Evolutionary conservation across 2,797 vertebrate species (phyloP).

Genomic region (Chaenodraco wilsoni): DNA sequence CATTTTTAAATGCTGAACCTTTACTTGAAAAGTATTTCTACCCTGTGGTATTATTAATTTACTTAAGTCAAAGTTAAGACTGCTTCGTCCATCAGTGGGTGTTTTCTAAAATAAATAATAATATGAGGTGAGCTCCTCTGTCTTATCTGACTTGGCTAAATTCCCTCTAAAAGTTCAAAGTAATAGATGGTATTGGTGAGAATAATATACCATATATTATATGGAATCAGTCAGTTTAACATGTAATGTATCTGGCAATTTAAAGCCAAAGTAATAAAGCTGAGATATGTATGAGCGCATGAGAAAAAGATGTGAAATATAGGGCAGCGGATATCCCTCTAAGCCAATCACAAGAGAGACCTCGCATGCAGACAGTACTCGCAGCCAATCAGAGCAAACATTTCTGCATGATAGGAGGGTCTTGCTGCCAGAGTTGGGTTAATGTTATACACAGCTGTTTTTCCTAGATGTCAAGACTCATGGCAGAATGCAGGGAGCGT

Average conservation of each 20-base stretch:
- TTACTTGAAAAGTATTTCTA: no score
- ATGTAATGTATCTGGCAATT: slow-evolving; percentile 37
- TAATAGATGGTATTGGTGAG: neutral
- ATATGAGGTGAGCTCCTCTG: neutral
- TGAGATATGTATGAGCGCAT: slow-evolving; percentile 63
- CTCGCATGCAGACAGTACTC: slow-evolving; percentile 34
- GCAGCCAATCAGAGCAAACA: slow-evolving; percentile 63
- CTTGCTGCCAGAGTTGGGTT: slow-evolving; percentile 57
- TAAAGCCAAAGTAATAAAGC: slow-evolving; percentile 49
- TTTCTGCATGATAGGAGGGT: slow-evolving; percentile 39
- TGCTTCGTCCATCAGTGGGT: no score
- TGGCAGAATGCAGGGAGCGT: slow-evolving; percentile 32
- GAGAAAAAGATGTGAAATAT: slow-evolving; percentile 60
- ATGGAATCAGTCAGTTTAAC: neutral
- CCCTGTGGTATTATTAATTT: no score
- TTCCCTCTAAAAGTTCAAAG: neutral
- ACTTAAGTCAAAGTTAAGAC: no score
- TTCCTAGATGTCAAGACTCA: slow-evolving; percentile 55
- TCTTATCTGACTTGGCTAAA: neutral
- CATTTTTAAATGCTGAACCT: no score
- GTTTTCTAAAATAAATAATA: neutral
- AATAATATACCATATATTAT: neutral
- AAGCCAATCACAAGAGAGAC: slow-evolving; percentile 69
- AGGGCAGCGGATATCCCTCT: slow-evolving; percentile 19
- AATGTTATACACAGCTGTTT: slow-evolving; percentile 79